Conservation (phyloP, 2,888 invertebrate species). For the Eupithecia inturbata region DNA sequence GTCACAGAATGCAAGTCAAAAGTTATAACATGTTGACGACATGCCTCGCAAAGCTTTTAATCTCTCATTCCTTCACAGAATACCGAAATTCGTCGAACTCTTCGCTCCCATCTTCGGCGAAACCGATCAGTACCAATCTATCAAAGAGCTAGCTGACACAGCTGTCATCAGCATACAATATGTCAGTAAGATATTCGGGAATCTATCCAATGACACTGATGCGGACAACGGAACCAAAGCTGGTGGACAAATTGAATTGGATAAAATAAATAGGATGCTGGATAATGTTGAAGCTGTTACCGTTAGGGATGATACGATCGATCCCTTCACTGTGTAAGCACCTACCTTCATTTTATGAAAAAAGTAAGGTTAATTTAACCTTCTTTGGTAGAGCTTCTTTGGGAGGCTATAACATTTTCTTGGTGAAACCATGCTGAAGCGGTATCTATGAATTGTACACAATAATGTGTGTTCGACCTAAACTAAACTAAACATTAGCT, state of each 20-base stretch:
- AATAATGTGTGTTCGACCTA: no score
- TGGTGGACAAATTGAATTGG: conserved; percentile 33
- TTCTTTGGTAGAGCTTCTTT: no score
- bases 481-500: no score
- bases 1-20: background rate
- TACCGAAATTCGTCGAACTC: conserved; percentile 66
- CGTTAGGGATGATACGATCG: conserved; percentile 50
- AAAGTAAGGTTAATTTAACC: no score
- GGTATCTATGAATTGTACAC: no score
- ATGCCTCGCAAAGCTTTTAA: background rate
- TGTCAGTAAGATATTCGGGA: conserved; percentile 61
- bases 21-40: background rate
- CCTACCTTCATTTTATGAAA: background rate
- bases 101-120: conserved; percentile 73
- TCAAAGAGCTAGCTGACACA: conserved; percentile 63
- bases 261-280: conserved; percentile 53
- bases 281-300: conserved; percentile 53
- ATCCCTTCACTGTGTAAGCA: conserved; percentile 74
- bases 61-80: conserved; percentile 56
- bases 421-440: no score
- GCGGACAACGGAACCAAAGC: conserved; percentile 33
- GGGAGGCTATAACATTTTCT: no score
- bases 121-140: conserved; percentile 64
- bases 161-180: conserved; percentile 60
- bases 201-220: conserved; percentile 42